phyloP scores from a whole-genome alignment of 2,113 vertebrate genomes.

The Indicator maculatus region DNA sequence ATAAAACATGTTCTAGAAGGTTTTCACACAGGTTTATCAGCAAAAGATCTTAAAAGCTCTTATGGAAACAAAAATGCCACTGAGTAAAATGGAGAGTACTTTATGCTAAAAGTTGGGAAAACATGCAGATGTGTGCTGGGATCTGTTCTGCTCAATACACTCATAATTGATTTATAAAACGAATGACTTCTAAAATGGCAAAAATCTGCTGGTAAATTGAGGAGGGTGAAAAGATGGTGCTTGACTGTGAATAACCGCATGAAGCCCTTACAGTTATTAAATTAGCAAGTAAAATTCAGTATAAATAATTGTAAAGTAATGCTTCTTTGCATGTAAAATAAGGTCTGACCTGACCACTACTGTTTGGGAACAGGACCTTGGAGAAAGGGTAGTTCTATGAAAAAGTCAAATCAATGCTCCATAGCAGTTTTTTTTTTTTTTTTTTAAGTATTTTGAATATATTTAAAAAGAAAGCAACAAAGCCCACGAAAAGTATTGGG shows the following conservation, averaged over 20 bases:
- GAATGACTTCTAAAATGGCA: background rate
- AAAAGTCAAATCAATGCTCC: background rate
- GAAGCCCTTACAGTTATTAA: background rate
- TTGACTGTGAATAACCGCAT: background rate
- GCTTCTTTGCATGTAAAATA: background rate
- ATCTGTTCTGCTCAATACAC: background rate
- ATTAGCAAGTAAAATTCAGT: background rate
- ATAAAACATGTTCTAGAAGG: background rate
- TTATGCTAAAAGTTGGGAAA: background rate
- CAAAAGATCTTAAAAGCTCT: background rate
- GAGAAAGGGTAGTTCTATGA: background rate
- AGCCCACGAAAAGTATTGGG: background rate
- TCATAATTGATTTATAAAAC: background rate
- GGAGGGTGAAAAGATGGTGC: background rate
- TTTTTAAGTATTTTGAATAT: background rate
- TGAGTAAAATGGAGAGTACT: background rate
- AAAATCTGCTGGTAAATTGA: background rate
- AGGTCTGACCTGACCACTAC: background rate
- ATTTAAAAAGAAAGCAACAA: no score
- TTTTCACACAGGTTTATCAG: background rate
- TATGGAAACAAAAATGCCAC: background rate
- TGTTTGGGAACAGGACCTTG: background rate
- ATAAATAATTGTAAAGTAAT: background rate
- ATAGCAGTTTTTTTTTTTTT: background rate
- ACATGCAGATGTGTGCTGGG: background rate